These are phyloP conservation scores for Brenthis daphne DNA, from an alignment of 2,888 invertebrate species.

Conservation along the genomic window DNA sequence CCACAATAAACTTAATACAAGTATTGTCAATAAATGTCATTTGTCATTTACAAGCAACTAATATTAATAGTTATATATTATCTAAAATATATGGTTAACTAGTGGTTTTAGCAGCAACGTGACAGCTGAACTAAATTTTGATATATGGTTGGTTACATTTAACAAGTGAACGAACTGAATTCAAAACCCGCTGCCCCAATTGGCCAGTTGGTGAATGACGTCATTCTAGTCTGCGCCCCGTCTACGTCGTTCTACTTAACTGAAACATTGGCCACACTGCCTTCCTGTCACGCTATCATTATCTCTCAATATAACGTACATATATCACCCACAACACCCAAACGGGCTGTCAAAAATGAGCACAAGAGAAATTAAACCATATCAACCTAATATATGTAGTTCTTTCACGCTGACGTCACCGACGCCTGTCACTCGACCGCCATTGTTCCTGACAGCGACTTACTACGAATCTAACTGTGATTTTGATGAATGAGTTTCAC, in stretches of 20 bases:
- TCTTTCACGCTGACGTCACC: slow-evolving; percentile 60
- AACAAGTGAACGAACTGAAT: slow-evolving; percentile 51
- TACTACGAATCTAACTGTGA: slow-evolving; percentile 68
- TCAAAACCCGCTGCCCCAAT: slow-evolving; percentile 61
- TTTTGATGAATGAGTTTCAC: slow-evolving; percentile 74
- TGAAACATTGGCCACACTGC: slow-evolving; percentile 69
- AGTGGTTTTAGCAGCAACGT: background rate
- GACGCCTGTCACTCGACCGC: slow-evolving; percentile 58
- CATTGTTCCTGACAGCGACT: slow-evolving; percentile 60
- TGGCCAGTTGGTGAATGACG: slow-evolving; percentile 67
- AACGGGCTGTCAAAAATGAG: slow-evolving; percentile 42
- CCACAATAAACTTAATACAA: too few species aligned
- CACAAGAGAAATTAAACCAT: slow-evolving; percentile 41
- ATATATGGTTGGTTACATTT: slow-evolving; percentile 21
- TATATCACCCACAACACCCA: slow-evolving; percentile 15
- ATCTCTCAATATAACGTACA: slow-evolving; percentile 54
- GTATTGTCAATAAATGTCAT: too few species aligned
- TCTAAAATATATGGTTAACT: background rate
- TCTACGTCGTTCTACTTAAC: slow-evolving; percentile 70
- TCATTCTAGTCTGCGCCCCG: slow-evolving; percentile 71
- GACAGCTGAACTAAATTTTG: slow-evolving; percentile 14
- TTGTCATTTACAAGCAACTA: too few species aligned
- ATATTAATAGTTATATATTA: background rate
- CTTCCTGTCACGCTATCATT: slow-evolving; percentile 67
- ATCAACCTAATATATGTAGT: slow-evolving; percentile 49